These are phyloP conservation scores for Zaprionus lachaisei DNA, from an alignment of 1,140 invertebrate genomes.

Conservation along the genomic window DNA sequence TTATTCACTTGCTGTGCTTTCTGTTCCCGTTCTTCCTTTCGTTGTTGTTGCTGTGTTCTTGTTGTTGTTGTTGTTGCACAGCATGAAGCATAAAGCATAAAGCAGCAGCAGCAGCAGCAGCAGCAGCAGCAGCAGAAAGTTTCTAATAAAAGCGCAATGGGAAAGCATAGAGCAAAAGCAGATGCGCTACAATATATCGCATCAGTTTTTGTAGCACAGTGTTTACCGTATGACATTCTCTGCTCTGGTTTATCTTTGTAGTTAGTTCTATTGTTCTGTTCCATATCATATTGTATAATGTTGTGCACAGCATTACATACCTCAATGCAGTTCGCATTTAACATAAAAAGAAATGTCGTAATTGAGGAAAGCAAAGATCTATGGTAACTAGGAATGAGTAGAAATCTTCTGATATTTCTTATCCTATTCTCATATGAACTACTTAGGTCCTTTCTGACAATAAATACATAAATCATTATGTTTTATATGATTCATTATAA, in stretches of 20 bases:
- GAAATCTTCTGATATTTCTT: too few species aligned
- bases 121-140: background rate
- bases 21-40: constrained; percentile 10
- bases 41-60: constrained; percentile 36
- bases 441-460: too few species aligned
- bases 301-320: background rate
- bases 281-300: background rate
- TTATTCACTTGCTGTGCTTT: constrained; percentile 50
- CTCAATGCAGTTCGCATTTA: background rate
- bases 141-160: constrained; percentile 7
- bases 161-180: background rate
- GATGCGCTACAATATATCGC: background rate
- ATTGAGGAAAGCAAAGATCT: too few species aligned
- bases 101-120: background rate
- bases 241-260: background rate
- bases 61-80: constrained; percentile 20
- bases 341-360: too few species aligned
- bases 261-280: background rate
- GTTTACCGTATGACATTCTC: background rate
- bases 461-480: too few species aligned
- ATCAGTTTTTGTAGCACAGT: background rate
- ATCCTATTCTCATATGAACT: too few species aligned
- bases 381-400: too few species aligned
- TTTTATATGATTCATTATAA: too few species aligned
- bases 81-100: constrained; percentile 7